phyloP scores from a whole-genome alignment of 64 coral and sea anemone genomes.

The Trachythela sp. region DNA sequence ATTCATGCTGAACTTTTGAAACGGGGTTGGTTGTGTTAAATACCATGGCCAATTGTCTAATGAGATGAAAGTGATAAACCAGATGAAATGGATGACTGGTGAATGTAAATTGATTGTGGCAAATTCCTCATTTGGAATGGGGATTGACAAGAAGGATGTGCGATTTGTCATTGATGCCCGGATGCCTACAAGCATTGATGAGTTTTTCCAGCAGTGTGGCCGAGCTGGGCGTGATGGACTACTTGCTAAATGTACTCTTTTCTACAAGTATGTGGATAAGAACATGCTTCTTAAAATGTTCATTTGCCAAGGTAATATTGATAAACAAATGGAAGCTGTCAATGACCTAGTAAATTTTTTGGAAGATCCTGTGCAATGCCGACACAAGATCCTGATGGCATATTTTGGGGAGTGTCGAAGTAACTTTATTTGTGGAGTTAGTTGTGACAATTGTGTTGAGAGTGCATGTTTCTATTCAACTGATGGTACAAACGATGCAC shows the following conservation, averaged over 20 bases:
- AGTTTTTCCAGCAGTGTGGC: slow-evolving; percentile 61
- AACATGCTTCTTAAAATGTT: slow-evolving; percentile 7
- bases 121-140: slow-evolving; percentile 56
- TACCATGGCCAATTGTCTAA: slow-evolving; percentile 40
- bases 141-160: slow-evolving; percentile 54
- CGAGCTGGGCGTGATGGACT: slow-evolving; percentile 46
- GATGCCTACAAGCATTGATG: slow-evolving; percentile 36
- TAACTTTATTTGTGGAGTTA: neutral
- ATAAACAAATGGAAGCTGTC: neutral
- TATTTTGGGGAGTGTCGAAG: slow-evolving; percentile 12
- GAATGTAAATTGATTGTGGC: slow-evolving; percentile 41
- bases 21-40: slow-evolving; percentile 18
- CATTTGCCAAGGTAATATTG: neutral
- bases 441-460: slow-evolving; percentile 26
- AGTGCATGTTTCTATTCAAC: neutral
- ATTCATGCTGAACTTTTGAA: slow-evolving; percentile 35
- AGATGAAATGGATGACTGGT: slow-evolving; percentile 17
- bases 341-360: neutral
- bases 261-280: slow-evolving; percentile 44
- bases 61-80: slow-evolving; percentile 22
- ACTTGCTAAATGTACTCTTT: slow-evolving; percentile 29
- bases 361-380: slow-evolving; percentile 26
- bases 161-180: slow-evolving; percentile 47
- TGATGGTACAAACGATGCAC: slow-evolving; percentile 9
- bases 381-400: slow-evolving; percentile 20